Conservation (phyloP, 2,888 invertebrate species). For the Idaea aversata region DNA sequence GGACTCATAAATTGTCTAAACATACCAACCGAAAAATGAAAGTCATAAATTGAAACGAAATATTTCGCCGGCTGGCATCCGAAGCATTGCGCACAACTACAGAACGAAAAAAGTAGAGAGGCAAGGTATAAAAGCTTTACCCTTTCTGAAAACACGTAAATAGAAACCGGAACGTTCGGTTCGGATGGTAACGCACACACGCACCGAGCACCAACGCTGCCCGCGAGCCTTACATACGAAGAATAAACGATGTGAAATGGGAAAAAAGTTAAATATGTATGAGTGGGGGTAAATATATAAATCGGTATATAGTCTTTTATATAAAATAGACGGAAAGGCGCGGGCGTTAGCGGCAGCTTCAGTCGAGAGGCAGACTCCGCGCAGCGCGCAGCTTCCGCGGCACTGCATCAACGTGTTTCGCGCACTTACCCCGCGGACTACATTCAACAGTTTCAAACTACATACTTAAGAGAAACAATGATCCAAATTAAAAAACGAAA, state of each 20-base stretch:
- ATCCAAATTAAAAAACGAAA: slow-evolving; percentile 8
- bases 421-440: slow-evolving; percentile 38
- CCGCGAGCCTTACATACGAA: slow-evolving; percentile 65
- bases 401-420: slow-evolving; percentile 24
- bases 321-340: slow-evolving; percentile 68
- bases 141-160: slow-evolving; percentile 79
- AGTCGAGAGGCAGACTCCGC: slow-evolving; percentile 62
- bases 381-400: slow-evolving; percentile 36
- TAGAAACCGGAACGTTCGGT: slow-evolving; percentile 63
- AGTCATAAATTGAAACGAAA: slow-evolving; percentile 73
- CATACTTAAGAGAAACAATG: slow-evolving; percentile 8
- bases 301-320: slow-evolving; percentile 77
- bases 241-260: slow-evolving; percentile 79
- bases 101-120: slow-evolving; percentile 69
- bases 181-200: slow-evolving; percentile 60
- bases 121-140: slow-evolving; percentile 78
- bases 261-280: slow-evolving; percentile 81
- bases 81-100: slow-evolving; percentile 66
- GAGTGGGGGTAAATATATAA: slow-evolving; percentile 80
- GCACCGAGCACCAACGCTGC: slow-evolving; percentile 42
- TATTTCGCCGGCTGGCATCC: slow-evolving; percentile 67
- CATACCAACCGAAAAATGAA: slow-evolving; percentile 58
- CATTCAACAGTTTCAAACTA: slow-evolving; percentile 10
- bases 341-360: slow-evolving; percentile 54
- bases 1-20: slow-evolving; percentile 46